Base-by-base conservation (phyloP, 2,113 vertebrate genomes). In the Globicephala melas region DNA sequence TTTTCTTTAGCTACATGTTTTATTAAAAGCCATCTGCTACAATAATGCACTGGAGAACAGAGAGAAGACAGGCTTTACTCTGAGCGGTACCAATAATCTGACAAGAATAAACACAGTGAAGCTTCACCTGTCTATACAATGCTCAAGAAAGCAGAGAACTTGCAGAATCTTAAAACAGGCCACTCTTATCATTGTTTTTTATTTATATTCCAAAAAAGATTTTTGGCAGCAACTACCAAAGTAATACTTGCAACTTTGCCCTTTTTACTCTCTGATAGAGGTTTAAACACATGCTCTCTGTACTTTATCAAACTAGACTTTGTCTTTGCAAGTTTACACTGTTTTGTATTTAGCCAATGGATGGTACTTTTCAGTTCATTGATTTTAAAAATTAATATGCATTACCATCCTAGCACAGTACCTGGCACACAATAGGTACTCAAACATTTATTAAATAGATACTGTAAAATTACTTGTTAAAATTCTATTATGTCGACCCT, bases 1-100 rank as follows among this genome's bases (percentile, higher is more conserved):
- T 55, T 95, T 95, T 96, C 63, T 90, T 97, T 70, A 83, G 82
- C 67, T 91, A 73, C n/a, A 85, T 89, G 47, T 80, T 98, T 96
- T 93, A 97, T 96, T 86, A 95, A 97, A 96, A 97, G 63, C 44
- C 74, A 96, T 77, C 74, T 95, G 92, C 21, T 83, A 89, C 70
- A 79, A 77, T 81, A 93, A 94, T 65, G 55, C 58, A 90, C 38
- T n/a, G 25, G 73, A 83, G 26, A 93, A 92, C 10, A 74, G 70
- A 86, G 44, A 77, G 44, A 97, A 97, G 94, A 87, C 79, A 91
- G 58, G 25, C 26, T 96, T 95, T 86, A 7, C 26, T 90, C 86
- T 68, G 50, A 79, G 74, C 11, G 77, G 31, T 33, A 91, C 68
- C 95, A 97, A 85, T 71, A 93, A 87, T 41, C 50, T 93, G 92